A percentile compares a stretch with the other conserved stretches of the same genome.
These are phyloP conservation scores for Parascotia fuliginaria DNA, from an alignment of 2,888 invertebrate genomes.

Conservation along the genomic window DNA sequence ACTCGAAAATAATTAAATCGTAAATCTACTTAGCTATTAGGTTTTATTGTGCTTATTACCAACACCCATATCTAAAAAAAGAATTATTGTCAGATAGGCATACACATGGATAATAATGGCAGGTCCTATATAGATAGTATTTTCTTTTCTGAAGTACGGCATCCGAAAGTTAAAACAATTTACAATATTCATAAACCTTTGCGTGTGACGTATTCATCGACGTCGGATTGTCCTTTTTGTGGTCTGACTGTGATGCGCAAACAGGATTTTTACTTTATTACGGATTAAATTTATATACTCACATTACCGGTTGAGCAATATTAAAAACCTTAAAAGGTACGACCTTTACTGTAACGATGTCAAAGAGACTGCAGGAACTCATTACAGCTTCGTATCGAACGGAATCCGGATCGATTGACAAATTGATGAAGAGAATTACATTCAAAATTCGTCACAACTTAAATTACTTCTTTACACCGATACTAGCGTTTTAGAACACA, in stretches of 20 bases:
- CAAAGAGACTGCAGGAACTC: constrained; percentile 34
- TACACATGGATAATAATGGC: too few species aligned
- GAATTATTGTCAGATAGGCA: too few species aligned
- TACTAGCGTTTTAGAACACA: background rate
- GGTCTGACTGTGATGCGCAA: constrained; percentile 12
- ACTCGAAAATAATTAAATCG: too few species aligned
- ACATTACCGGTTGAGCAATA: constrained; percentile 23
- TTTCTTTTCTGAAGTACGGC: too few species aligned
- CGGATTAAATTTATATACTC: constrained; percentile 22
- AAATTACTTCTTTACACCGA: constrained; percentile 18
- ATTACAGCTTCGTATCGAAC: constrained; percentile 29
- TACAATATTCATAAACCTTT: constrained; percentile 19
- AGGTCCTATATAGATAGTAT: too few species aligned
- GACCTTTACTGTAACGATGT: constrained; percentile 25
- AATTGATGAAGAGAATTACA: constrained; percentile 27
- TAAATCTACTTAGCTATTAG: too few species aligned
- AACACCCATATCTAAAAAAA: too few species aligned
- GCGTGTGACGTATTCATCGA: constrained; percentile 3
- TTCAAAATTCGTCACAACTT: constrained; percentile 23
- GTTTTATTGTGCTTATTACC: too few species aligned
- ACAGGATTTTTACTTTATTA: constrained; percentile 21
- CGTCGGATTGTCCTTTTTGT: background rate
- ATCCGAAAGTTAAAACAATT: too few species aligned
- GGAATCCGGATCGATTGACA: constrained; percentile 28
- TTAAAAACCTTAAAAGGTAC: constrained; percentile 32